These are phyloP conservation scores for Psittacara wagleri DNA, from an alignment of 2,113 vertebrate genomes.

Conservation along the genomic window DNA sequence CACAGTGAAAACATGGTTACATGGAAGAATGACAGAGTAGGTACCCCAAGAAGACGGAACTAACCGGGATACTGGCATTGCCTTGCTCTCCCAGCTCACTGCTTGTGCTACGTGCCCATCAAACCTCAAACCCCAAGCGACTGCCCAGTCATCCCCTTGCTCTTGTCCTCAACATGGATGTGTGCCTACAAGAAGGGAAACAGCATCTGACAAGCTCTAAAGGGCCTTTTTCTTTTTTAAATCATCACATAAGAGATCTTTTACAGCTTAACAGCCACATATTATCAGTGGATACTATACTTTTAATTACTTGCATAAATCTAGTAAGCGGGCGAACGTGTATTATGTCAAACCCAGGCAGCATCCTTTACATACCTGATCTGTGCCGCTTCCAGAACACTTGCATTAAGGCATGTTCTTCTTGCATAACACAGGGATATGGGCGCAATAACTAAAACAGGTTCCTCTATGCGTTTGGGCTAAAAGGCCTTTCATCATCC, in stretches of 20 bases:
- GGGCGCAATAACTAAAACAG: not conserved
- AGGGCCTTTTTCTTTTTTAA: not conserved
- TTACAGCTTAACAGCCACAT: not conserved
- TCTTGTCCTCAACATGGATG: not conserved
- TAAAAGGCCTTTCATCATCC: not conserved
- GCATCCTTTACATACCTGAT: not conserved
- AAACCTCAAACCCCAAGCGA: not conserved
- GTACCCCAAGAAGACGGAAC: not conserved
- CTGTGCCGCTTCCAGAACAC: not conserved
- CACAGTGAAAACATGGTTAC: not conserved
- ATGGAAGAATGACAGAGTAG: not conserved
- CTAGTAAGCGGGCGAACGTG: not conserved
- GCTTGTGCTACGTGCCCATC: rapidly evolving
- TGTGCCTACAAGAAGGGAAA: not conserved
- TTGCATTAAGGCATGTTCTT: not conserved
- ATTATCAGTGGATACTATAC: not conserved
- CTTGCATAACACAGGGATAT: not conserved
- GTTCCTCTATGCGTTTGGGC: not conserved
- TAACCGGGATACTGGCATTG: rapidly evolving
- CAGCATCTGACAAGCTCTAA: not conserved
- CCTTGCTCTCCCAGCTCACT: not conserved
- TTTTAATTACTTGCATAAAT: not conserved
- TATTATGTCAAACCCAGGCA: not conserved
- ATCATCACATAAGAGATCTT: not conserved
- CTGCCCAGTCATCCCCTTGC: not conserved